Evolutionary conservation across 1,140 invertebrate genomes (phyloP).

Genomic region (Maconellicoccus hirsutus): DNA sequence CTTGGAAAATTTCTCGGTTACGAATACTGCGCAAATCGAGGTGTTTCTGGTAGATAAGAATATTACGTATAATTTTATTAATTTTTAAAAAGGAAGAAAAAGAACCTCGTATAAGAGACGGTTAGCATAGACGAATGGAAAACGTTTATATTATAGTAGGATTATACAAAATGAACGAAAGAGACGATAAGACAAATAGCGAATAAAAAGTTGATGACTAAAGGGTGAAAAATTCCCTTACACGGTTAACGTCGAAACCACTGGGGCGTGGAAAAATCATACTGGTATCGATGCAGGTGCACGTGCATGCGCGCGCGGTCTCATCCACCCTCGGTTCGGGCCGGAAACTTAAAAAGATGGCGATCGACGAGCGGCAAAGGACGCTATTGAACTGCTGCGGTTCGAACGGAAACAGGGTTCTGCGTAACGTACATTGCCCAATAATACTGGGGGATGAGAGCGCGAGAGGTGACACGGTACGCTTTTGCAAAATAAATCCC

Average conservation of each 20-base stretch:
- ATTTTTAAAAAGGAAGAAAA: too few relatives aligned
- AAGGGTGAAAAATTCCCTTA: slow-evolving; percentile 21
- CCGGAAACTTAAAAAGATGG: slow-evolving; percentile 21
- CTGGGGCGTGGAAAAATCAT: slow-evolving; percentile 20
- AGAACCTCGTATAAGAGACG: too few relatives aligned
- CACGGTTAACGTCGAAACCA: slow-evolving; percentile 19
- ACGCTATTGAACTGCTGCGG: neutral
- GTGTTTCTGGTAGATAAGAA: too few relatives aligned
- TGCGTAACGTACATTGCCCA: slow-evolving; percentile 19
- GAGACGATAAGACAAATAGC: neutral
- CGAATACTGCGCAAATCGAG: too few relatives aligned
- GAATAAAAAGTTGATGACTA: slow-evolving; percentile 17
- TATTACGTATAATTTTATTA: too few relatives aligned
- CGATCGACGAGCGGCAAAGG: slow-evolving; percentile 15
- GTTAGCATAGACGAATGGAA: too few relatives aligned
- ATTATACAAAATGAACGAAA: too few relatives aligned
- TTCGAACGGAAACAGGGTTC: slow-evolving; percentile 8
- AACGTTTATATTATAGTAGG: too few relatives aligned
- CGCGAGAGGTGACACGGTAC: neutral
- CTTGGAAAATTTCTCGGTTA: too few relatives aligned
- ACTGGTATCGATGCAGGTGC: slow-evolving; percentile 17
- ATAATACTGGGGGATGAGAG: neutral
- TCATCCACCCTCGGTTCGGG: slow-evolving; percentile 1
- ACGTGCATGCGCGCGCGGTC: slow-evolving; percentile 12
- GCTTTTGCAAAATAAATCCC: neutral